Conservation (phyloP, 2,113 vertebrate genomes). For the Crotophaga sulcirostris region DNA sequence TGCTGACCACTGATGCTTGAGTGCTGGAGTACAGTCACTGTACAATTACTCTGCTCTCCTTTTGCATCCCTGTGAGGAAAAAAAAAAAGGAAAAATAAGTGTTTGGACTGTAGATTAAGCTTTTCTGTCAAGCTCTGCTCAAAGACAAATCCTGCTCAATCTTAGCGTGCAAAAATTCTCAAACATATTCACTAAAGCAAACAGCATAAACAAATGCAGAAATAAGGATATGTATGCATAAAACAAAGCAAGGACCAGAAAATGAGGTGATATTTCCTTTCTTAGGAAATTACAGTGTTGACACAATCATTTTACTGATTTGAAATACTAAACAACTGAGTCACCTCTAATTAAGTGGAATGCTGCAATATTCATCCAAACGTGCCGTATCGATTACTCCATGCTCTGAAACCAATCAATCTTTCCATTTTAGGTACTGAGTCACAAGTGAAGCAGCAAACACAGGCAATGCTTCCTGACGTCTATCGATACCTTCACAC, state of each 20-base stretch:
- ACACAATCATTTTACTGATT: constrained; percentile 1
- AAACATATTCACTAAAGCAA: not conserved
- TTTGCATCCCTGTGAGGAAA: not conserved
- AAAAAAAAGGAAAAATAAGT: not conserved
- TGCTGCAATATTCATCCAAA: constrained; percentile 12
- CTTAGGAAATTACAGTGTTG: not conserved
- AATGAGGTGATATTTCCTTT: not conserved
- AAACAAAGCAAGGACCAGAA: constrained; percentile 12
- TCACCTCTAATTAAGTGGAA: constrained; percentile 46
- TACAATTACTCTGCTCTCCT: not conserved
- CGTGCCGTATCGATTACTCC: not conserved
- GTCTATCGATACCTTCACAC: not conserved
- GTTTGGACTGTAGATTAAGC: not conserved
- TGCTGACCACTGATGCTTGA: rapidly evolving
- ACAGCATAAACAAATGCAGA: not conserved
- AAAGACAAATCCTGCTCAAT: not conserved
- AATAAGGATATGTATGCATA: not conserved
- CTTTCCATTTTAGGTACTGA: not conserved
- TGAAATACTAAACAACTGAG: not conserved
- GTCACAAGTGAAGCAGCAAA: not conserved
- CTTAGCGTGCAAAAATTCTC: not conserved
- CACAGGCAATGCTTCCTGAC: not conserved
- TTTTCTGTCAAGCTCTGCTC: not conserved
- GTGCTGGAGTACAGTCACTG: rapidly evolving
- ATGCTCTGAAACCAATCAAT: not conserved